These are phyloP conservation scores for Andrena fulva DNA, from an alignment of 2,888 invertebrate species.

Conservation along the genomic window DNA sequence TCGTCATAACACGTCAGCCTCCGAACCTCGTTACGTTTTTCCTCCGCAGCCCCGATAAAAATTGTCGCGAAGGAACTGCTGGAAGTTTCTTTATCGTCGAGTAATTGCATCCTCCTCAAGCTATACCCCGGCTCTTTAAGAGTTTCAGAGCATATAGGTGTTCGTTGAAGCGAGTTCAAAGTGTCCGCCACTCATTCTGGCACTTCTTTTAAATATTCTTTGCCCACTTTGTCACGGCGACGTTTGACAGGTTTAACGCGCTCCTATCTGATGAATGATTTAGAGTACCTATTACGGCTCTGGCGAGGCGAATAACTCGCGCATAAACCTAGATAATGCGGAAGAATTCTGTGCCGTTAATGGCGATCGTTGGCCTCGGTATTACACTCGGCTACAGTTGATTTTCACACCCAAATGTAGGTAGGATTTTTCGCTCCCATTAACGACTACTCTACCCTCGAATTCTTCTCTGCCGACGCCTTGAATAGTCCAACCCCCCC, in stretches of 20 bases:
- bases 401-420: neutral
- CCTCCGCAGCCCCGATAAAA: slow-evolving; percentile 8
- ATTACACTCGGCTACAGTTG: too few species aligned
- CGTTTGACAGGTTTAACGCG: too few species aligned
- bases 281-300: neutral
- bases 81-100: slow-evolving; percentile 14
- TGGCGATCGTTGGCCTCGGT: neutral
- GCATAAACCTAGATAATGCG: neutral
- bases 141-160: neutral
- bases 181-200: neutral
- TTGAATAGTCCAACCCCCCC: neutral
- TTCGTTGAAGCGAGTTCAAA: neutral
- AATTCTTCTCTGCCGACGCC: neutral
- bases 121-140: neutral
- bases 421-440: neutral
- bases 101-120: neutral
- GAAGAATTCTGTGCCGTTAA: neutral
- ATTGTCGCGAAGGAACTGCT: slow-evolving; percentile 1
- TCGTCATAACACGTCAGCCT: slow-evolving; percentile 25
- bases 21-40: slow-evolving; percentile 6
- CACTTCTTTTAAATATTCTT: too few species aligned
- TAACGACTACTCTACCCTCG: neutral
- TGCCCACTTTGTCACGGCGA: too few species aligned
- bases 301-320: neutral
- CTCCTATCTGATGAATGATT: neutral